Conservation (phyloP, 2,113 vertebrate genomes). For the Myrmophylax atrothorax region DNA sequence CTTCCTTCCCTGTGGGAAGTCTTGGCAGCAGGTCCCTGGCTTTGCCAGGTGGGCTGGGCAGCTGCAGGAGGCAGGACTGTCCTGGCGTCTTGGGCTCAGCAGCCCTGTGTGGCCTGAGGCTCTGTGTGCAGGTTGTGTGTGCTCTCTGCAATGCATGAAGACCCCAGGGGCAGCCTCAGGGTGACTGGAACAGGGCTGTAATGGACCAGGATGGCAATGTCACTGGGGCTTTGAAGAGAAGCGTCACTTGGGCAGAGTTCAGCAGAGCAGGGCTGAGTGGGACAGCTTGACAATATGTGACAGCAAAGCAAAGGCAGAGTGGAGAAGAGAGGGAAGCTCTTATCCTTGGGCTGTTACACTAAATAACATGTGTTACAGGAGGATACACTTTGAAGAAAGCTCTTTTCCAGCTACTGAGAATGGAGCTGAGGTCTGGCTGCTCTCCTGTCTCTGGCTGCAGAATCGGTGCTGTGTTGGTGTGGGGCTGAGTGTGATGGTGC, state of each 20-base stretch:
- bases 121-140: not conserved
- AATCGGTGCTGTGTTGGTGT: accelerated
- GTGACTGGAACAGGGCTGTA: not conserved
- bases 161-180: accelerated
- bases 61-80: not conserved
- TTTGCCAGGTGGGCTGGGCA: not conserved
- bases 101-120: not conserved
- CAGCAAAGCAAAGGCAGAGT: not conserved
- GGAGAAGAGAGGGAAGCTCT: not conserved
- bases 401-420: not conserved
- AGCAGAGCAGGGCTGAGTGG: not conserved
- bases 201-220: not conserved
- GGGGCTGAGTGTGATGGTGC: not conserved
- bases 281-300: not conserved
- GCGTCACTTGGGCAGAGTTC: not conserved
- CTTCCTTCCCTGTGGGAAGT: not conserved
- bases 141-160: not conserved
- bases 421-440: not conserved
- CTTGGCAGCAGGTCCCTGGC: not conserved
- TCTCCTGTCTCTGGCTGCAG: not conserved
- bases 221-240: not conserved
- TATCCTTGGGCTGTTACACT: not conserved
- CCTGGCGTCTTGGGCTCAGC: not conserved
- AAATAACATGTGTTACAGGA: not conserved
- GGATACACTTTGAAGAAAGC: not conserved